These are phyloP conservation scores for Phrynocephalus versicolor DNA, from an alignment of 2,113 vertebrate species.

Conservation along the genomic window DNA sequence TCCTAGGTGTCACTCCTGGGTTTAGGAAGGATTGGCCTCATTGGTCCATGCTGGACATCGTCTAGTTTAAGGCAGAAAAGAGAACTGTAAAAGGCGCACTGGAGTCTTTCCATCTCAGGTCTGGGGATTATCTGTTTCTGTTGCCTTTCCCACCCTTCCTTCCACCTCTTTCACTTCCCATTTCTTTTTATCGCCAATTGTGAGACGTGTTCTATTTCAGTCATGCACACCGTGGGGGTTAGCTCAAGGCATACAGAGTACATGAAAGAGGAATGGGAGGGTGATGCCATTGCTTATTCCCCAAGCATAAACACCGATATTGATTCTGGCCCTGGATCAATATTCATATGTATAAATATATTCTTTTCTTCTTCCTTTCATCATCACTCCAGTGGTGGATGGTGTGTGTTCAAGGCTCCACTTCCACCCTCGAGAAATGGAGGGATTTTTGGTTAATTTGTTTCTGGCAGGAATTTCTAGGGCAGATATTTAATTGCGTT, in stretches of 20 bases:
- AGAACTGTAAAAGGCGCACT: slow-evolving; percentile 44
- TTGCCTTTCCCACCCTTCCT: slow-evolving; percentile 46
- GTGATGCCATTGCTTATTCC: slow-evolving; percentile 65
- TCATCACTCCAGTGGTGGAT: slow-evolving; percentile 59
- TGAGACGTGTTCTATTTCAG: slow-evolving; percentile 64
- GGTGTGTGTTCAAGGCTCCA: slow-evolving; percentile 53
- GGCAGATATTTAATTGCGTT: background rate
- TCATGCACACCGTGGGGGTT: slow-evolving; percentile 40
- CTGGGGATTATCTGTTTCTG: slow-evolving; percentile 33
- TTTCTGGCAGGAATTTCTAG: slow-evolving; percentile 37
- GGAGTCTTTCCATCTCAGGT: slow-evolving; percentile 22
- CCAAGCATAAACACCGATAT: slow-evolving; percentile 64
- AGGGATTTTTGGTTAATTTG: background rate
- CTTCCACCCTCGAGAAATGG: slow-evolving; percentile 44
- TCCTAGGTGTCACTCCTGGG: slow-evolving; percentile 46
- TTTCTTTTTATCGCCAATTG: slow-evolving; percentile 41
- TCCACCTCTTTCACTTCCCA: slow-evolving; percentile 26
- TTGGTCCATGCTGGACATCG: slow-evolving; percentile 49
- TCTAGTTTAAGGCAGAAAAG: slow-evolving; percentile 60
- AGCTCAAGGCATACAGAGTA: slow-evolving; percentile 65
- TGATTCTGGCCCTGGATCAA: slow-evolving; percentile 56
- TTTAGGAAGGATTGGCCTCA: slow-evolving; percentile 44
- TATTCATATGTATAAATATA: slow-evolving; percentile 45
- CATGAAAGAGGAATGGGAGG: slow-evolving; percentile 62
- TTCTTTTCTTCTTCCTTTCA: slow-evolving; percentile 57